Base-by-base conservation (phyloP, 2,797 vertebrate species). In the Salarias fasciatus region DNA sequence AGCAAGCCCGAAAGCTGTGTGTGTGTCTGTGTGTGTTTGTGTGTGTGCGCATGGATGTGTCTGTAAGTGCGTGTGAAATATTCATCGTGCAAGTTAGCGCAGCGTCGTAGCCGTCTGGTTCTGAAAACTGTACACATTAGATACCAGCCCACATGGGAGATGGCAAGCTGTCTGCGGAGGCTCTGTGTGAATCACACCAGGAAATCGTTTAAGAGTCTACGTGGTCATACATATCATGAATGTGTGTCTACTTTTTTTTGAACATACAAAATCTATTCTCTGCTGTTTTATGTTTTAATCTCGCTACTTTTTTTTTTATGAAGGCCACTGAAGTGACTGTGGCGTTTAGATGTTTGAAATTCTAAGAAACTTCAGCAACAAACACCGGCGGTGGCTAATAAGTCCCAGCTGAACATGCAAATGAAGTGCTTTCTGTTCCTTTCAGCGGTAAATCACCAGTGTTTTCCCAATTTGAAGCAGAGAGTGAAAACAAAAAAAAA, bases 111-210 rank as follows among this genome's bases (percentile, higher is more conserved):
- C 63, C 41, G 69, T 80, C 75, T 87, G 78, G 59, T 86, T 76
- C 59, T 73, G 54, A 74, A 78, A 76, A 82, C 57, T 72, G 55
- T 65, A 65, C 69, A 63, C 75, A 63, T 82, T 73, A 77, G 71
- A 79, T 67, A 75, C 53, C 57, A 69, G 66, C 64, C 72, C 79
- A 70, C 74, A 80, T 52, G 76, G 74, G 67, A 80, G 61, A 81
- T 67, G 71, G 30, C 64, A 54, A 72, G 70, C 75, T 75, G 70
- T 78, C 64, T 78, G 74, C 28, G 11, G 69, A 75, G 76, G 64
- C 60, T 62, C 42, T 74, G 54, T 63, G 56, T 81, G 74, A 80
- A 72, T 84, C 50, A 69, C 31, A 63, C 31, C 47, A 72, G 55
- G 31, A 59, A 73, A 53, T 81, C 45, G 65, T 57, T 71, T 41